Evolutionary conservation across 2,888 invertebrate species (phyloP), one percentile per base, ranked within the genome.

Genomic region (Dromius quadrimaculatus): DNA sequence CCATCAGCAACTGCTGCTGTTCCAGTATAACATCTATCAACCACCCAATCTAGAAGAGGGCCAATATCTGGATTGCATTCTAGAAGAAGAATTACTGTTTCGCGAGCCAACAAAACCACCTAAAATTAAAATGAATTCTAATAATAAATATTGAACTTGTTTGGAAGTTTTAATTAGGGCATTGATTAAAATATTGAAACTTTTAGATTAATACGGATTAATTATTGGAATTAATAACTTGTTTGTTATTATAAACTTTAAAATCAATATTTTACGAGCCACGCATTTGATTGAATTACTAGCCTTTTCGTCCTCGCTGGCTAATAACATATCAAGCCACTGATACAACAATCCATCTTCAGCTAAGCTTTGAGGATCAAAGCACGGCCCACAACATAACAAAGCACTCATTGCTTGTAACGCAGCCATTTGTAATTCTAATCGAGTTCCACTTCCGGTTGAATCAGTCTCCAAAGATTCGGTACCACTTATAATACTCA

Each of bases 21-120:
- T 3, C 96, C 96, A 0, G 97, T 98, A 82, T 96, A 99, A 82
- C 99, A 99, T 70, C 96, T 90, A 84, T 98, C 97, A 57, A 99
- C 96, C 0, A 97, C 93, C 98, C 98, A 99, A 83, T 99, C 99
- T 45, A 99, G 85, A 62, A 99, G 84, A 2, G 93, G 89, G 0
- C 94, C 93, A 75, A 93, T 92, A 81, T 97, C 97, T 0, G 96
- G 93, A 84, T 97, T 99, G 78, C 95, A 94, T 82, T 99, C 98
- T 74, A 99, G 84, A 47, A 99, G 85, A 47, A 97, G 85, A 1
- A 98, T 94, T 20, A 98, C 93, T 0, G 97, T 97, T 82, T 98
- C 97, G 45, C 96, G 91, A 0, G 94, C 97, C 77, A 98, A 84
- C 75, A 91, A 89, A 83, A 95, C 94, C 75, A 97, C 91, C 96